Base-by-base conservation (phyloP, 2,113 vertebrate species). In the Ramphastos sulfuratus region DNA sequence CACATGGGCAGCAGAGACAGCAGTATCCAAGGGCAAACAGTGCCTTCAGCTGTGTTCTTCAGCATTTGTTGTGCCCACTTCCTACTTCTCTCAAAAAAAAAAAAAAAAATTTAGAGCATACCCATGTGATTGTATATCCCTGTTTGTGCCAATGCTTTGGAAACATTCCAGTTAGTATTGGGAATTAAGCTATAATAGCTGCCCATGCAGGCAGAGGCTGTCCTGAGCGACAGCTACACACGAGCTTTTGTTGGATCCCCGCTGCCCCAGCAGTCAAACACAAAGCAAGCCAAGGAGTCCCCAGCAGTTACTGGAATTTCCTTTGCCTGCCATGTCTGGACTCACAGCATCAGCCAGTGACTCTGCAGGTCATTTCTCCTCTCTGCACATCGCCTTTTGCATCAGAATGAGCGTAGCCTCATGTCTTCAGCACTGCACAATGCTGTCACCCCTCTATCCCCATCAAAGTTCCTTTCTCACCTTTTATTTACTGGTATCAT, bases 241-340 rank as follows among this genome's bases (percentile, higher is more conserved):
- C 0, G 1, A 87, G 72, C 85, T 90, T 93, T 80, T 91, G 72
- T 85, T 85, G 60, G 31, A 80, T 91, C 72, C 52, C 78, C 85
- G 48, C 82, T 17, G 31, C 56, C 60, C 64, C 56, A 92, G 87
- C 82, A 91, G 69, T 67, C 94, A 95, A 90, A 87, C 7, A 89
- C 52, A 93, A 95, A 94, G 72, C 85, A 83, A 91, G 92, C n/a
- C 80, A 77, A 87, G 48, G 72, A 91, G 72, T 28, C 52, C 46
- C 64, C 3, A 1, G 2, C n/a, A 63, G 75, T 88, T 91, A 31
- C 64, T 93, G 92, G 58, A 94, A 93, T 95, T 92, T 81, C 37
- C 75, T 93, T 93, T 1, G 6, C 82, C 65, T 86, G 72, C 71
- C 69, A 70, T 88, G 54, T 78, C 76, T 65, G 76, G 48, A 67